Percentiles rank a stretch among this genome's conserved stretches.
These are phyloP conservation scores for Apolygus lucorum DNA, from an alignment of 1,140 invertebrate species.

Conservation along the genomic window DNA sequence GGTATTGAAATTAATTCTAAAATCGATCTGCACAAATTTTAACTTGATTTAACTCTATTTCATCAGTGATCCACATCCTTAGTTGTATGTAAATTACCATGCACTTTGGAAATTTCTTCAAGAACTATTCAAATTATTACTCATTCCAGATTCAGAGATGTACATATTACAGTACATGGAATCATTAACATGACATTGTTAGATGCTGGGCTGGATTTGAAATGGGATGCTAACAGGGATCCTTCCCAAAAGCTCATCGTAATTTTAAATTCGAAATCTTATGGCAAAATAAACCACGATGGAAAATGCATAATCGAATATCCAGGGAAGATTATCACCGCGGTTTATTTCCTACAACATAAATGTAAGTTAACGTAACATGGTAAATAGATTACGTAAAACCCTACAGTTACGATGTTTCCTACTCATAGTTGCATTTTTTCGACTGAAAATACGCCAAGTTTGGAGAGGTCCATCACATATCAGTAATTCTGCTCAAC, in stretches of 20 bases:
- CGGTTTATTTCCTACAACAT: constrained; percentile 10
- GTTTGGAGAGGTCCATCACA: too few relatives aligned
- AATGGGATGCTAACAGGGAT: constrained; percentile 75
- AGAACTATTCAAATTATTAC: background rate
- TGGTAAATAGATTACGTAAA: too few relatives aligned
- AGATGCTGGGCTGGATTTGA: constrained; percentile 56
- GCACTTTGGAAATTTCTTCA: too few relatives aligned
- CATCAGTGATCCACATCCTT: too few relatives aligned
- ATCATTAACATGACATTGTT: constrained; percentile 48
- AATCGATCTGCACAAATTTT: too few relatives aligned
- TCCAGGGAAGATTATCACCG: constrained; percentile 58
- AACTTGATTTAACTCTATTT: background rate
- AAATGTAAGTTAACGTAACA: background rate
- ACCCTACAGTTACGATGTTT: background rate
- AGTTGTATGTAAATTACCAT: too few relatives aligned
- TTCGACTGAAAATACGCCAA: too few relatives aligned
- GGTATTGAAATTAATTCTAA: too few relatives aligned
- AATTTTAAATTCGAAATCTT: constrained; percentile 43
- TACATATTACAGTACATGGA: constrained; percentile 54
- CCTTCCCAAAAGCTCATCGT: constrained; percentile 56
- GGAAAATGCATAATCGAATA: constrained; percentile 55
- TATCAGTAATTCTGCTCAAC: too few relatives aligned
- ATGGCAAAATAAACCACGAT: constrained; percentile 49
- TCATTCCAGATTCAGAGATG: constrained; percentile 52
- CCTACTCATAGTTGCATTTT: background rate